Evolutionary conservation across 2,888 invertebrate genomes (phyloP).

Genomic region (Tinea trinotella): DNA sequence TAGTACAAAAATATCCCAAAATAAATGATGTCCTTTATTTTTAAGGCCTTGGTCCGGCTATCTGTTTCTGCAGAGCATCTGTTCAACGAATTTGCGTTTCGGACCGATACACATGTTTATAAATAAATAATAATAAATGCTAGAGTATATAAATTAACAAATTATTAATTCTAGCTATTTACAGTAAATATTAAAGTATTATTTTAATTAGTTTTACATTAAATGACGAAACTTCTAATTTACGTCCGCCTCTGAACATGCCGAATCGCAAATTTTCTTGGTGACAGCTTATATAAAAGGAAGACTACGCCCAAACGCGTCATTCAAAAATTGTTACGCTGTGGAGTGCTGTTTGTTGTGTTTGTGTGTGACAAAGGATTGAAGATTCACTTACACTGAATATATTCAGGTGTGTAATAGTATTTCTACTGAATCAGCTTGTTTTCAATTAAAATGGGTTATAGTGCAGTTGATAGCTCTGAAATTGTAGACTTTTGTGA

Average conservation of each 20-base stretch:
- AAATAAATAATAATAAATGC: too few relatives aligned
- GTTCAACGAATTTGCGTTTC: too few relatives aligned
- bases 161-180: too few relatives aligned
- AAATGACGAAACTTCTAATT: too few relatives aligned
- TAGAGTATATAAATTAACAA: too few relatives aligned
- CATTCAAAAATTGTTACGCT: conserved; percentile 29
- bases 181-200: too few relatives aligned
- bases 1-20: too few relatives aligned
- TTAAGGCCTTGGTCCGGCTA: too few relatives aligned
- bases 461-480: conserved; percentile 50
- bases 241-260: conserved; percentile 1
- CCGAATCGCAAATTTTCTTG: not conserved
- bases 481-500: conserved; percentile 60
- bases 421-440: not conserved
- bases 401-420: conserved; percentile 56
- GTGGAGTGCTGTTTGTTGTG: conserved; percentile 41
- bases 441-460: conserved; percentile 58
- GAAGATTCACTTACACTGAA: not conserved
- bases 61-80: too few relatives aligned
- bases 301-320: conserved; percentile 47
- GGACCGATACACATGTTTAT: too few relatives aligned
- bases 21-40: too few relatives aligned
- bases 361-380: conserved; percentile 33
- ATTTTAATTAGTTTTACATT: too few relatives aligned
- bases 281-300: conserved; percentile 1